These are phyloP conservation scores for Ctenochaetus hawaiiensis DNA, from an alignment of 2,797 vertebrate genomes.

Conservation along the genomic window DNA sequence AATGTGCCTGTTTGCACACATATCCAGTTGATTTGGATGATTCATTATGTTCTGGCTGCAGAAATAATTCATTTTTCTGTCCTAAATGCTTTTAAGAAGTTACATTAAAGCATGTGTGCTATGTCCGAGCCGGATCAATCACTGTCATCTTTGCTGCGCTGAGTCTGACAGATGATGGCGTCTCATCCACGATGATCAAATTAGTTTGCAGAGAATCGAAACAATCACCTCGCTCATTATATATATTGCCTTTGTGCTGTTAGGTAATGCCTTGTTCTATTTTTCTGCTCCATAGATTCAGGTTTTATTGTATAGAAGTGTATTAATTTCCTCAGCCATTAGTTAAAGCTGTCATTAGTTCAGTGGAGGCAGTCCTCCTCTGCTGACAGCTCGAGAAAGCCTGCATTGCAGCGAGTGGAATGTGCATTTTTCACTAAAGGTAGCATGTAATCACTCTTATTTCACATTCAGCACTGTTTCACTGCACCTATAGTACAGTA, in stretches of 20 bases:
- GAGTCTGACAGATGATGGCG: conserved; percentile 36
- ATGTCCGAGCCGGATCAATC: conserved; percentile 37
- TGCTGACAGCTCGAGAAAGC: background rate
- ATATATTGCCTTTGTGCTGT: conserved; percentile 7
- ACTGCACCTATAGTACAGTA: background rate
- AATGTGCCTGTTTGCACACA: no score
- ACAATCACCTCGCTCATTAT: conserved; percentile 43
- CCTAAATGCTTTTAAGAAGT: conserved; percentile 26
- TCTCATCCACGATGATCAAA: conserved; percentile 40
- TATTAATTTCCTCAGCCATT: conserved; percentile 17
- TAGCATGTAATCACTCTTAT: background rate
- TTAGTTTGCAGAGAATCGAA: conserved; percentile 25
- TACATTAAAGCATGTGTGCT: conserved; percentile 20
- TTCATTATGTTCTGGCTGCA: no score
- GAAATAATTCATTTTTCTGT: conserved; percentile 23
- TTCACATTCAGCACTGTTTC: background rate
- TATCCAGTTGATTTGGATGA: no score
- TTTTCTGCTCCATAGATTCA: background rate
- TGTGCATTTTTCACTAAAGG: background rate
- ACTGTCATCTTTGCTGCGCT: conserved; percentile 24
- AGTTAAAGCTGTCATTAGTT: conserved; percentile 30
- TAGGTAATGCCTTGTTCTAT: conserved; percentile 13
- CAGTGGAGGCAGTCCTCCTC: background rate
- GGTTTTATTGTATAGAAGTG: conserved; percentile 23
- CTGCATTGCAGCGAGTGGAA: background rate